phyloP scores from a whole-genome alignment of 1,140 invertebrate species.

The Heliconius eleuchia region DNA sequence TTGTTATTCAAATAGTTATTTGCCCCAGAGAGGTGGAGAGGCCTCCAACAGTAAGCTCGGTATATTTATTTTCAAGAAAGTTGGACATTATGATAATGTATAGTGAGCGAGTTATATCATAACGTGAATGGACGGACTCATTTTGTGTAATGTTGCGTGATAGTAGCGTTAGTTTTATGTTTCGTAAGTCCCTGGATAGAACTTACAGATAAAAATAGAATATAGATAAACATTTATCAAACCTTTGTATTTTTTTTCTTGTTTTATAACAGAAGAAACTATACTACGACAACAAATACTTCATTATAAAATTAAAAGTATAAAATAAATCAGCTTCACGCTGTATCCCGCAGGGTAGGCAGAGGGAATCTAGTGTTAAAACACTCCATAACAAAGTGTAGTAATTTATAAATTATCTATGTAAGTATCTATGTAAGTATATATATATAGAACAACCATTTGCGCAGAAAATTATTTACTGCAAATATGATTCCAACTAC shows the following conservation, averaged over 20 bases:
- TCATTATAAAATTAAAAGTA: too few species aligned
- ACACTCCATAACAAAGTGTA: too few species aligned
- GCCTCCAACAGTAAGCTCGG: neutral
- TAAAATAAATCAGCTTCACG: too few species aligned
- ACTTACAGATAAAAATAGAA: neutral
- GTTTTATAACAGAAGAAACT: too few species aligned
- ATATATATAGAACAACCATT: too few species aligned
- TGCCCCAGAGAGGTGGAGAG: neutral
- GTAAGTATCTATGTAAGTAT: too few species aligned
- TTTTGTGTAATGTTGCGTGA: constrained; percentile 5
- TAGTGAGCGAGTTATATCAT: neutral
- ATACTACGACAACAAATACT: too few species aligned
- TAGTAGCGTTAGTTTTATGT: neutral
- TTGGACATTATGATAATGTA: constrained; percentile 6
- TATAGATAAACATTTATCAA: neutral
- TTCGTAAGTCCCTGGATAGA: neutral
- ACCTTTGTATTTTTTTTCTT: neutral
- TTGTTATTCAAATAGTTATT: neutral
- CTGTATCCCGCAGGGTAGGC: too few species aligned
- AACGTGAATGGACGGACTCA: constrained; percentile 1
- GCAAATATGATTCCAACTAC: too few species aligned
- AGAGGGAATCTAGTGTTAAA: too few species aligned
- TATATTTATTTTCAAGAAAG: neutral
- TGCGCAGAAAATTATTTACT: too few species aligned
- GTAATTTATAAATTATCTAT: too few species aligned